Base-by-base conservation (phyloP, 2,113 vertebrate genomes). In the Erpornis zantholeuca region DNA sequence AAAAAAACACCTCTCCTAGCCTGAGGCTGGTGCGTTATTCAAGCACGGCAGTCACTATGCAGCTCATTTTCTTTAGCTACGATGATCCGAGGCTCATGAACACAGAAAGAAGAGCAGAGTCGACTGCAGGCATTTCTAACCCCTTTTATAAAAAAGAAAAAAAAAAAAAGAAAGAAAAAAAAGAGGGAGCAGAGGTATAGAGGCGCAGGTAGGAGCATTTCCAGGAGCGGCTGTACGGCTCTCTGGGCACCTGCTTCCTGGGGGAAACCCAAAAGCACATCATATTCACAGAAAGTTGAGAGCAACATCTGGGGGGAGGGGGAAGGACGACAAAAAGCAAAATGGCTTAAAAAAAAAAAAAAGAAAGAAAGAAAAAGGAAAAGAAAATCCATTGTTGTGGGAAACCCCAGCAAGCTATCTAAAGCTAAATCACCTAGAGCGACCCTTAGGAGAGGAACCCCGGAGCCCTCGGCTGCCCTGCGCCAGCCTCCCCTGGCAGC, bases 71-170 rank as follows among this genome's bases (percentile, higher is more conserved):
- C 54, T 81, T 60, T 4, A 47, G 64, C 66, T 29, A 25, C 5
- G 3, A 53, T 12, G 29, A 63, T 23, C 47, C 7, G 21, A 77
- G 66, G 24, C 31, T 83, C 35, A 49, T 1, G 64, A 28, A 17
- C 68, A 11, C 44, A n/a, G 50, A 42, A 25, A 29, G 22, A 33
- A 31, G 35, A 27, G 40, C 0, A 4, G 49, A 88, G 65, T 15
- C 22, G 23, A 63, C 0, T 6, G n/a, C 77, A 35, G 24, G 87
- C 64, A 29, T 25, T 57, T 35, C 81, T 22, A 83, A 49, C 14
- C 40, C 53, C 38, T 29, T 8, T 14, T 0, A 24, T 0, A 49
- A 4, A 2, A 4, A 9, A 11, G 14, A 45, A 18, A 9, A 13
- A 11, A 45, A 19, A 9, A 13, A 12, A 53, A 4, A 2, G 3